Percentiles rank a stretch among this genome's conserved stretches.
Conservation (phyloP, 2,797 vertebrate species). For the Chaetophractus vellerosus region DNA sequence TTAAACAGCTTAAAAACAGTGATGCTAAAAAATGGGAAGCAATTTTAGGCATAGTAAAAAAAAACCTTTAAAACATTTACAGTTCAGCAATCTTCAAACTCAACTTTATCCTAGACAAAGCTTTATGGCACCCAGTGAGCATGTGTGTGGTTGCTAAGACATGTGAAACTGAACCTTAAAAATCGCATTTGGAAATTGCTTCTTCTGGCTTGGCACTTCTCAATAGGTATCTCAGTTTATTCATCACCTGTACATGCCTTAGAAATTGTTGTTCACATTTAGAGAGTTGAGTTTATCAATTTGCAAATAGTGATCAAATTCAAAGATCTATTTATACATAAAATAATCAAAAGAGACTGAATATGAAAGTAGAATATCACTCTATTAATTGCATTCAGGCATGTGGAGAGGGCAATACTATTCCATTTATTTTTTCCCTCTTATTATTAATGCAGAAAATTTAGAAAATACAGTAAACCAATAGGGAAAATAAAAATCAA, state of each 20-base stretch:
- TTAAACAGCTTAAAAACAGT: slow-evolving; percentile 69
- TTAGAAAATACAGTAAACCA: neutral
- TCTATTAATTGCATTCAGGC: neutral
- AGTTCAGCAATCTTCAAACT: slow-evolving; percentile 28
- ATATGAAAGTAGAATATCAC: neutral
- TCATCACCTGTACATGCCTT: neutral
- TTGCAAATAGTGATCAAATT: neutral
- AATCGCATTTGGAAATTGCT: neutral
- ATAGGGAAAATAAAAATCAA: slow-evolving; percentile 16
- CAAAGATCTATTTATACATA: neutral
- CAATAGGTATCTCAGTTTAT: neutral
- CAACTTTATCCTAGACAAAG: neutral
- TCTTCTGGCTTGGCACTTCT: neutral
- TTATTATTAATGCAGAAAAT: slow-evolving; percentile 27
- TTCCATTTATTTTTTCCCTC: neutral
- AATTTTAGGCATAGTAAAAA: slow-evolving; percentile 39
- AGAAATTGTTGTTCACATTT: neutral
- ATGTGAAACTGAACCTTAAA: neutral
- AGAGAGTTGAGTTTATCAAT: neutral
- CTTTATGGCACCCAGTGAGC: no score
- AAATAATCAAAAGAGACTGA: neutral
- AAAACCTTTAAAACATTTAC: slow-evolving; percentile 50
- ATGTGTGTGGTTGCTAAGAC: neutral
- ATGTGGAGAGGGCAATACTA: neutral
- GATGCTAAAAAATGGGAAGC: slow-evolving; percentile 44